Conservation (phyloP, 2,888 invertebrate species). For the Taenaris catops region DNA sequence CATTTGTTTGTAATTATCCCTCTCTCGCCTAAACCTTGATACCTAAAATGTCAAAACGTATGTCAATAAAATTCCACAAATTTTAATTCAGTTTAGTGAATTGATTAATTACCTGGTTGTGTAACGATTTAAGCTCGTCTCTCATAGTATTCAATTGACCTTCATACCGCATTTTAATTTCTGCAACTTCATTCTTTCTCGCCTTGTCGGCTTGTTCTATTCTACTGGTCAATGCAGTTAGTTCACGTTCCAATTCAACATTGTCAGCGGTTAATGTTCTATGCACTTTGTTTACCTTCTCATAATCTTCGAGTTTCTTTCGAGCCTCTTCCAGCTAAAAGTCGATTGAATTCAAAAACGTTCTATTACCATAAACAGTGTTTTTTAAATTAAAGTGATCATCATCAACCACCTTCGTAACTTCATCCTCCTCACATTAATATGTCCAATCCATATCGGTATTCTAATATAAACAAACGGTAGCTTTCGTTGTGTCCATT, state of each 20-base stretch:
- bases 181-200: slow-evolving; percentile 88
- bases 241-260: slow-evolving; percentile 86
- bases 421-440: too few relatives aligned
- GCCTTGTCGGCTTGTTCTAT: slow-evolving; percentile 84
- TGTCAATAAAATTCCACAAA: too few relatives aligned
- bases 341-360: neutral
- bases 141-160: slow-evolving; percentile 89
- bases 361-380: too few relatives aligned
- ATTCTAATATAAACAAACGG: too few relatives aligned
- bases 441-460: too few relatives aligned
- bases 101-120: slow-evolving; percentile 41
- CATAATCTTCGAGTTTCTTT: slow-evolving; percentile 90
- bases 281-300: slow-evolving; percentile 90
- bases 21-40: slow-evolving; percentile 90
- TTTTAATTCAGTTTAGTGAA: too few relatives aligned
- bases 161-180: slow-evolving; percentile 91
- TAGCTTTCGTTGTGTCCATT: too few relatives aligned
- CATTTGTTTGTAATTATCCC: slow-evolving; percentile 94
- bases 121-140: slow-evolving; percentile 90
- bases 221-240: slow-evolving; percentile 84
- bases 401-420: too few relatives aligned
- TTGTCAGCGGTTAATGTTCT: slow-evolving; percentile 88
- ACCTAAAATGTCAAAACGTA: too few relatives aligned
- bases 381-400: too few relatives aligned
- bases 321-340: slow-evolving; percentile 87